Evolutionary conservation across 2,113 vertebrate species (phyloP), one percentile per base, ranked within the genome.

Genomic region (Macaca nemestrina): DNA sequence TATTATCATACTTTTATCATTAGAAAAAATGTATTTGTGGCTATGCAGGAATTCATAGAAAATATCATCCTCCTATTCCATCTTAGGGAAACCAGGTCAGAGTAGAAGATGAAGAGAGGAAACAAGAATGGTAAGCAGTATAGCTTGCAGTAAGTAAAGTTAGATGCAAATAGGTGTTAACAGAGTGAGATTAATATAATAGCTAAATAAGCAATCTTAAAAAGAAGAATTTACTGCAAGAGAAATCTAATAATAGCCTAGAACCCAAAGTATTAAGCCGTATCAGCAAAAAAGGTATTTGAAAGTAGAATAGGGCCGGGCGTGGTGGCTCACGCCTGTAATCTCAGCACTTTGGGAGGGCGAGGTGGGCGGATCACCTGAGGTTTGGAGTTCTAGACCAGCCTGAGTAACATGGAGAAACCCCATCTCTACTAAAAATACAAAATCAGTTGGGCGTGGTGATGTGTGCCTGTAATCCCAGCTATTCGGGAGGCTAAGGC

Each of bases 291-390:
- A 25, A 32, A 55, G 16, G 35, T 23, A 55, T 88, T 43, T 43
- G 38, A 38, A 72, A 45, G 32, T 57, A 23, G 18, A 43, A 8
- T 43, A 59, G 52, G 52, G 52, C 52, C 6, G 18, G 52, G 18
- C 2, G 0, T 2, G 6, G 52, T 20, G 52, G 17, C 52, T 55
- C 52, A 55, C 0, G 0, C 52, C 52, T 55, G 52, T 55, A 55
- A 55, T 55, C 52, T 18, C 52, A 20, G 52, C 52, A 55, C 18
- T 55, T 55, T 55, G 52, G 52, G 52, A 55, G 52, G 52, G 52
- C 52, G 2, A 55, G 52, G 18, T 55, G 52, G 18, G 52, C 0
- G 6, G 52, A 55, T 55, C 52, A 55, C 52, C 52, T 55, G 52
- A 55, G 52, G 18, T 55, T 0, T 0, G 18, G 52, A 55, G 52